phyloP scores from a whole-genome alignment of 2,888 invertebrate species.

The Epinotia bilunana region DNA sequence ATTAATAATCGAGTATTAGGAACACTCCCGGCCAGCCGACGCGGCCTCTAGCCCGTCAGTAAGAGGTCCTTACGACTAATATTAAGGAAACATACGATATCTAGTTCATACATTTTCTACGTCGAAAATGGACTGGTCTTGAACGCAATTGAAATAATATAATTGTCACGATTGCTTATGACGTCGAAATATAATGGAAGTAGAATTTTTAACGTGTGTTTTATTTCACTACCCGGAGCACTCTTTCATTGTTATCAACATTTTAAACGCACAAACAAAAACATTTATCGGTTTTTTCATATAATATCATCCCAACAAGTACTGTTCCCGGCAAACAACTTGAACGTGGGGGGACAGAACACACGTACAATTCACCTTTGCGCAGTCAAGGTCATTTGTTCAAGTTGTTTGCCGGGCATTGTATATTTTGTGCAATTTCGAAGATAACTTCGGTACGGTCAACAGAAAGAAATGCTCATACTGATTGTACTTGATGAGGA shows the following conservation, averaged over 20 bases:
- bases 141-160: constrained; percentile 70
- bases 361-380: too few species aligned
- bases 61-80: constrained; percentile 52
- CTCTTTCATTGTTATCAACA: background rate
- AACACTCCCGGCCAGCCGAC: background rate
- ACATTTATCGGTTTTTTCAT: too few species aligned
- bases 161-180: constrained; percentile 74
- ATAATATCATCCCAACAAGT: too few species aligned
- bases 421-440: too few species aligned
- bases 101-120: constrained; percentile 67
- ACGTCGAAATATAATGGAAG: constrained; percentile 82
- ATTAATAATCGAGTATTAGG: background rate
- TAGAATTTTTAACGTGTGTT: constrained; percentile 75
- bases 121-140: constrained; percentile 65
- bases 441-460: too few species aligned
- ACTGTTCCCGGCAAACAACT: too few species aligned
- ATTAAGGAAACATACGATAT: constrained; percentile 56
- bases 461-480: too few species aligned
- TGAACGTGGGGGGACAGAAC: too few species aligned
- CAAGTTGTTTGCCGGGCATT: too few species aligned
- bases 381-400: too few species aligned
- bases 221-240: constrained; percentile 57
- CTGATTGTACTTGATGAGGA: too few species aligned
- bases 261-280: too few species aligned
- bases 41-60: constrained; percentile 38